These are phyloP conservation scores for Diadophis punctatus DNA, from an alignment of 2,113 vertebrate genomes.

Conservation along the genomic window DNA sequence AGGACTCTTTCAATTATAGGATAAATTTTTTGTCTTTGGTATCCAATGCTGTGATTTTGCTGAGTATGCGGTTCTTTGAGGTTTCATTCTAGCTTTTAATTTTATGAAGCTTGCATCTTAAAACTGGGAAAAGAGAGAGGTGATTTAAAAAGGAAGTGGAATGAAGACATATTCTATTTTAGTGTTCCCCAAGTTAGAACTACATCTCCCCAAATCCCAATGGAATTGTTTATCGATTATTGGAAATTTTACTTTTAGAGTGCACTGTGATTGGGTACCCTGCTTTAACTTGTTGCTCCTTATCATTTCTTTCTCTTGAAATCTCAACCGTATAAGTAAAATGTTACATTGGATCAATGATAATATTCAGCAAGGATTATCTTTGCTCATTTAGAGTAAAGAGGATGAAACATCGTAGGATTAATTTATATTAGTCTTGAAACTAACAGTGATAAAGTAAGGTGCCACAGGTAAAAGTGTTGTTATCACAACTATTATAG, in stretches of 20 bases:
- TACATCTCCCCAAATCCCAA: neutral
- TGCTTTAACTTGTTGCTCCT: neutral
- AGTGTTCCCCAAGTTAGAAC: neutral
- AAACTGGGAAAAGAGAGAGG: neutral
- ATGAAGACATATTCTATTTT: neutral
- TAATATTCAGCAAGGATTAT: neutral
- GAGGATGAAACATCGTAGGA: neutral
- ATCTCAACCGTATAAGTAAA: neutral
- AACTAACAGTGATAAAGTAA: neutral
- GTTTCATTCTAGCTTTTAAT: neutral
- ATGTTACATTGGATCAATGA: neutral
- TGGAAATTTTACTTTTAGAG: neutral
- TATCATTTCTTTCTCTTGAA: neutral
- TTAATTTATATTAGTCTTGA: neutral
- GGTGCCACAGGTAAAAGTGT: neutral
- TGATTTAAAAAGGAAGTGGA: neutral
- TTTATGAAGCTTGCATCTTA: neutral
- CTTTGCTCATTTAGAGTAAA: neutral
- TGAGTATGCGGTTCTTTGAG: neutral
- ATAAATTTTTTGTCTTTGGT: neutral
- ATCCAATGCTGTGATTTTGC: neutral
- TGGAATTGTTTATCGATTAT: neutral
- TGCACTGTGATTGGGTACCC: neutral
- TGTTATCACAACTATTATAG: neutral
- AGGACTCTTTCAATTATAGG: neutral